Percentiles rank a stretch among this genome's conserved stretches.
These are phyloP conservation scores for Alviniconcha marisindica DNA, from an alignment of 1,140 invertebrate species.

Conservation along the genomic window DNA sequence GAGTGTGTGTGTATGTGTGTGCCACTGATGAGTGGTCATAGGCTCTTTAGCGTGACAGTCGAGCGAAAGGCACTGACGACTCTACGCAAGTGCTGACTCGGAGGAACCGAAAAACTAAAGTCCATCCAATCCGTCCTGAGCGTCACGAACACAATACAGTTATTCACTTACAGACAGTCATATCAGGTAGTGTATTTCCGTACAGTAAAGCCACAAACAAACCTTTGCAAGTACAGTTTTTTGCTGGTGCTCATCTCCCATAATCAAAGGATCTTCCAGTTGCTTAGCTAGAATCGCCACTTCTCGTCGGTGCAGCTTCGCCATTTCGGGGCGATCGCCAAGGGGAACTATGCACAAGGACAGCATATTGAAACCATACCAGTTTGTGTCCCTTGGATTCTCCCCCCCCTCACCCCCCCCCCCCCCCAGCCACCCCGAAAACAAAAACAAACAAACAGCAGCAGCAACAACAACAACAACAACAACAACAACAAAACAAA, in stretches of 20 bases:
- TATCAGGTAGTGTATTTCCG: too few species aligned
- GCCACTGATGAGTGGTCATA: too few species aligned
- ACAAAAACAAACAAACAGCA: neutral
- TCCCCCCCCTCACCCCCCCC: too few species aligned
- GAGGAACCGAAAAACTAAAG: neutral
- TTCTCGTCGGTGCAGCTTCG: neutral
- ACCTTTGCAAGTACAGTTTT: conserved; percentile 10
- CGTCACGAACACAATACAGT: neutral
- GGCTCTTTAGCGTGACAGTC: too few species aligned
- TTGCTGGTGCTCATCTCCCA: conserved; percentile 16
- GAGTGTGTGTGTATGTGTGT: too few species aligned
- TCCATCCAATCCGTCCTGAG: neutral
- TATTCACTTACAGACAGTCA: too few species aligned
- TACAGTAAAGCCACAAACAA: conserved; percentile 20
- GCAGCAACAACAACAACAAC: neutral
- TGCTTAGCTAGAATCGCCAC: conserved; percentile 18
- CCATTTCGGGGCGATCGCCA: neutral
- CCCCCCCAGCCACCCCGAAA: too few species aligned
- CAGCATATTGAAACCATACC: neutral
- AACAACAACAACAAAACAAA: neutral
- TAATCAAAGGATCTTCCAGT: conserved; percentile 4
- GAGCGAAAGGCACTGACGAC: neutral
- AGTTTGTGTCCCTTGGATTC: neutral
- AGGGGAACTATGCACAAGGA: conserved; percentile 3
- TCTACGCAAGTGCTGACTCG: neutral